Conservation (phyloP, 2,888 invertebrate species). For the Agriopis leucophaearia region DNA sequence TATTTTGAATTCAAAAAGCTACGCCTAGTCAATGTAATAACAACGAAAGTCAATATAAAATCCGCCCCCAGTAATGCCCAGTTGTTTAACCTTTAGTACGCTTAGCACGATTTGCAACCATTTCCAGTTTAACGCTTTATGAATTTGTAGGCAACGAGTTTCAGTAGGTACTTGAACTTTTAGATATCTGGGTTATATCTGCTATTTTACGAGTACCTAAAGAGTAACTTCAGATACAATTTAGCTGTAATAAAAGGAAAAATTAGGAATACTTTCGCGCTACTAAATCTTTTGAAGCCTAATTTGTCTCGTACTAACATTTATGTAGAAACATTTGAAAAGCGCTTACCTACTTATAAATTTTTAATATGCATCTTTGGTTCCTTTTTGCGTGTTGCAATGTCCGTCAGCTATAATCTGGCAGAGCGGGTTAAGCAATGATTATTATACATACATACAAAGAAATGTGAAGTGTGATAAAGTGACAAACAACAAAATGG, state of each 20-base stretch:
- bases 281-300: neutral
- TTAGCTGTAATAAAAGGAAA: conserved; percentile 4
- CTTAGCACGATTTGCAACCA: conserved; percentile 38
- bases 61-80: conserved; percentile 20
- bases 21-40: neutral
- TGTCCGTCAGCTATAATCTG: too few species aligned
- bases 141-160: conserved; percentile 36
- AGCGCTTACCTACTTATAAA: too few species aligned
- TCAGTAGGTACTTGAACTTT: conserved; percentile 31
- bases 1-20: neutral
- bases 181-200: conserved; percentile 33
- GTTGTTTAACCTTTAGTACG: conserved; percentile 41
- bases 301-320: neutral
- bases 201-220: conserved; percentile 17
- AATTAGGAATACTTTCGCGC: neutral
- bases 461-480: too few species aligned
- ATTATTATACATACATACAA: too few species aligned
- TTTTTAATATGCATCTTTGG: too few species aligned
- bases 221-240: conserved; percentile 4
- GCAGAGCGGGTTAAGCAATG: too few species aligned
- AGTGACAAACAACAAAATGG: too few species aligned
- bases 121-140: conserved; percentile 37
- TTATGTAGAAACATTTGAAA: too few species aligned
- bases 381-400: too few species aligned
- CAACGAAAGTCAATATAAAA: conserved; percentile 14